Conservation (phyloP, 2,888 invertebrate species). For the Lagria hirta region DNA sequence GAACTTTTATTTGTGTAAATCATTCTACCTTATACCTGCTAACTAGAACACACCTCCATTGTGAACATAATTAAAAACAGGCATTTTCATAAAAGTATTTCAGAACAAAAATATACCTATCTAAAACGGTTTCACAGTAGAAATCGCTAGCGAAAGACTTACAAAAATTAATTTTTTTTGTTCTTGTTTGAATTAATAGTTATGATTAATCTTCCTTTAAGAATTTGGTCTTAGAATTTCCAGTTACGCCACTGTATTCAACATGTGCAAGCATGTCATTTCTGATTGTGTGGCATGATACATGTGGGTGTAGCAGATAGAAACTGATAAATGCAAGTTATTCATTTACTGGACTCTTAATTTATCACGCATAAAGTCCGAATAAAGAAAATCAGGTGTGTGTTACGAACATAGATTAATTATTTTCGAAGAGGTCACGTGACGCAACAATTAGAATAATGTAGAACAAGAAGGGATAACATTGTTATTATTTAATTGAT, state of each 20-base stretch:
- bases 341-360: conserved; percentile 28
- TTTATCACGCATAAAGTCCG: conserved; percentile 29
- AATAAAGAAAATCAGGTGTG: conserved; percentile 25
- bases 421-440: conserved; percentile 15
- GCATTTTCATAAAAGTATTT: conserved; percentile 3
- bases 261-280: conserved; percentile 34
- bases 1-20: conserved; percentile 36
- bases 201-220: conserved; percentile 1
- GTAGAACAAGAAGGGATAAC: too few species aligned
- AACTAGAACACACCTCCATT: conserved; percentile 41
- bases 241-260: conserved; percentile 8
- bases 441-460: too few species aligned
- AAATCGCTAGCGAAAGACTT: neutral
- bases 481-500: too few species aligned
- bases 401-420: conserved; percentile 20
- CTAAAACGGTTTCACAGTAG: too few species aligned
- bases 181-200: conserved; percentile 4
- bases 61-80: conserved; percentile 10
- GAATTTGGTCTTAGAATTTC: conserved; percentile 1
- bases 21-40: conserved; percentile 37
- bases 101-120: too few species aligned
- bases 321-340: conserved; percentile 33
- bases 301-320: conserved; percentile 40
- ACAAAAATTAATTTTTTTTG: neutral
- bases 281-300: conserved; percentile 36